Percentiles rank a stretch among this genome's conserved stretches.
phyloP scores from a whole-genome alignment of 2,113 vertebrate species.

The Ageneiosus marmoratus region DNA sequence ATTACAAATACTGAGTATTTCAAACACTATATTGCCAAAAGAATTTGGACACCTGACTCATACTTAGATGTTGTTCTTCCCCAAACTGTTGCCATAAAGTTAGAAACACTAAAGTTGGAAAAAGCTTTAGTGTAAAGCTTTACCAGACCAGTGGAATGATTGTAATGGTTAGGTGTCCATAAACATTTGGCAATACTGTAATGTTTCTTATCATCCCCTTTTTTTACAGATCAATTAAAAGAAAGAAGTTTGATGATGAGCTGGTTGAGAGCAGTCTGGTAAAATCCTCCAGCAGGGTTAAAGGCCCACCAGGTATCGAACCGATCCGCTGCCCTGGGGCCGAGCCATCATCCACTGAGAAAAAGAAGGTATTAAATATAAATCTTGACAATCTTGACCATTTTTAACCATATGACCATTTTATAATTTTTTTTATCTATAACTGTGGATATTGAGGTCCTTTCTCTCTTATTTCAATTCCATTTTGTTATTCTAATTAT shows the following conservation, averaged over 20 bases:
- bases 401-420: too few species aligned
- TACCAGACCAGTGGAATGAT: background rate
- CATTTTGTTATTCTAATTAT: too few species aligned
- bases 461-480: background rate
- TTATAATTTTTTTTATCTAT: background rate
- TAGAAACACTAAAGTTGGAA: too few species aligned
- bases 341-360: constrained; percentile 85
- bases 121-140: background rate
- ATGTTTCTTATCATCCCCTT: background rate
- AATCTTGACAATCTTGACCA: background rate
- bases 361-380: constrained; percentile 81
- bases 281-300: constrained; percentile 89
- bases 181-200: background rate
- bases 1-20: background rate
- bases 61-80: background rate
- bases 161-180: background rate
- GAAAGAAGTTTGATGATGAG: constrained; percentile 97
- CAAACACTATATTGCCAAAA: too few species aligned
- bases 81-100: background rate
- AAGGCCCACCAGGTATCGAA: constrained; percentile 85
- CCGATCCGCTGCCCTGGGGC: constrained; percentile 85
- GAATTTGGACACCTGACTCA: background rate
- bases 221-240: constrained; percentile 86
- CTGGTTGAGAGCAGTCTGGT: constrained; percentile 95
- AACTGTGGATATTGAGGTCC: background rate